Percentiles rank a stretch among this genome's conserved stretches.
Evolutionary conservation across 1,140 invertebrate genomes (phyloP).

Genomic region (Pygmarrhopalites habei): DNA sequence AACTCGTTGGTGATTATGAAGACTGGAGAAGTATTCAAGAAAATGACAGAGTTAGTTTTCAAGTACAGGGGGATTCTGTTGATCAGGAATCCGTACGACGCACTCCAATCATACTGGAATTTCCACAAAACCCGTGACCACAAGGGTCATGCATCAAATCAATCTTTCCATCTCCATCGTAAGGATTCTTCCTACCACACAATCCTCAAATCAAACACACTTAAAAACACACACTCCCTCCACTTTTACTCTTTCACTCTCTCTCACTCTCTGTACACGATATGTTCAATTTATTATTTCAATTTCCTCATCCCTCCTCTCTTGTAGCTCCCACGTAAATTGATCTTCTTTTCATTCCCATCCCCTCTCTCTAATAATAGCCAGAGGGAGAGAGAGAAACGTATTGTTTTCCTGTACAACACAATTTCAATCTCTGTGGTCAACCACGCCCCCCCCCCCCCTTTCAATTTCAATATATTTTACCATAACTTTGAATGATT

Average conservation of each 20-base stretch:
- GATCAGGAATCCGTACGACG: constrained; percentile 35
- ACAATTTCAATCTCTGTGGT: not conserved
- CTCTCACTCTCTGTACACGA: no score
- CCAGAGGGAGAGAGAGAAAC: no score
- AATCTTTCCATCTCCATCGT: constrained; percentile 17
- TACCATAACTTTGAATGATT: no score
- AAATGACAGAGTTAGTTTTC: constrained; percentile 18
- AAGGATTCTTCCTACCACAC: constrained; percentile 16
- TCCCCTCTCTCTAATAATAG: no score
- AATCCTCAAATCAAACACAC: constrained; percentile 4
- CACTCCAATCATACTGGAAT: constrained; percentile 31
- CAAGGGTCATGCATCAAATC: constrained; percentile 16
- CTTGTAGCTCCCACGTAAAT: not conserved
- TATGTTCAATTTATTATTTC: constrained; percentile 8
- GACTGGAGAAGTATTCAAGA: constrained; percentile 3
- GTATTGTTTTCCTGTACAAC: no score
- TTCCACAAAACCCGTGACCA: constrained; percentile 22
- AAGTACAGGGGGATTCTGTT: constrained; percentile 35
- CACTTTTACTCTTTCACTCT: no score
- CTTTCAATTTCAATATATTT: no score
- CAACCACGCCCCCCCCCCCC: no score
- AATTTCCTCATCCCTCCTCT: constrained; percentile 2
- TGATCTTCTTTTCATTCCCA: not conserved
- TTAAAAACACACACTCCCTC: not conserved
- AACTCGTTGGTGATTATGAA: constrained; percentile 15